Evolutionary conservation across 2,888 invertebrate species (phyloP).

Genomic region (Drosophila affinis): DNA sequence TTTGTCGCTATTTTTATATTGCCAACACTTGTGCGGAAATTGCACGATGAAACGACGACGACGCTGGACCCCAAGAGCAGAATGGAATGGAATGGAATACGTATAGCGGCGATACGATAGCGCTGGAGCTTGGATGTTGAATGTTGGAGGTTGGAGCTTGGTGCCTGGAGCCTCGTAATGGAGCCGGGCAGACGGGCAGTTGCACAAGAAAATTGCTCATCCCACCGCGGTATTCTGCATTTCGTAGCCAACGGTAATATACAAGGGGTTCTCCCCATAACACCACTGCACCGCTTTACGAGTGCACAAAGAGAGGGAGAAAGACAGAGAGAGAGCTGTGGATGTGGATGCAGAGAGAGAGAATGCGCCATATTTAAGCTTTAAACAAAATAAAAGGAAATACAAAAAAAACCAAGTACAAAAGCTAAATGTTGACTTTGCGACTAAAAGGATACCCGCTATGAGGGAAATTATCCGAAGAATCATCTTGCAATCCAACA

Average conservation of each 20-base stretch:
- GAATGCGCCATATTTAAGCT: conserved; percentile 67
- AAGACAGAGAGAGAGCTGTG: conserved; percentile 1
- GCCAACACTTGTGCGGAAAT: conserved; percentile 80
- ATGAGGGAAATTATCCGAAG: neutral
- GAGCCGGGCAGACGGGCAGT: conserved; percentile 3
- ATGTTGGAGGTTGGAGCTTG: neutral
- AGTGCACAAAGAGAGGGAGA: neutral
- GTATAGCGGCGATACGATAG: neutral
- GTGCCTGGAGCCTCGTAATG: conserved; percentile 1
- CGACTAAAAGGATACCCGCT: conserved; percentile 6
- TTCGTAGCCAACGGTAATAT: conserved; percentile 64
- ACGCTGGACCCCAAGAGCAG: conserved; percentile 40
- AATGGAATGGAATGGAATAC: conserved; percentile 23
- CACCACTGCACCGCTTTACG: too few relatives aligned
- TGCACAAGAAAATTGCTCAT: conserved; percentile 21
- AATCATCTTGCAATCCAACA: neutral
- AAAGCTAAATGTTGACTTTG: neutral
- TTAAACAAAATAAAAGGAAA: conserved; percentile 48
- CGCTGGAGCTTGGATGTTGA: conserved; percentile 4
- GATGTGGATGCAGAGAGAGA: conserved; percentile 52
- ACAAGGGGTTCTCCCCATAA: neutral
- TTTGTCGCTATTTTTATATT: conserved; percentile 79
- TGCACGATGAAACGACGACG: conserved; percentile 75
- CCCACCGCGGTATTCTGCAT: conserved; percentile 47
- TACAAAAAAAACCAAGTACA: conserved; percentile 12